Evolutionary conservation across 2,113 vertebrate species (phyloP).

Genomic region (Lipotes vexillifer): DNA sequence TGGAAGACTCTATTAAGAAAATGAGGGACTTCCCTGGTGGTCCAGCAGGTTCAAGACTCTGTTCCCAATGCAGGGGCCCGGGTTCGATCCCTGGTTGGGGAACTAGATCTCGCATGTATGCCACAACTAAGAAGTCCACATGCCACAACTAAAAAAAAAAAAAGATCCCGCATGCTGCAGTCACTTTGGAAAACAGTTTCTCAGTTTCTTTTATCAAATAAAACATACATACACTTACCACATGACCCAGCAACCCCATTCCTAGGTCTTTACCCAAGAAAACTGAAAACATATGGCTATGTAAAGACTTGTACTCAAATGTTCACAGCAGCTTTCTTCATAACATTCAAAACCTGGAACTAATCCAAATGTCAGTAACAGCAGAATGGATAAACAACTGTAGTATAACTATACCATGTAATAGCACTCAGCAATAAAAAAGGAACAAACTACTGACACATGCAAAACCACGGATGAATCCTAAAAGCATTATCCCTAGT

Average conservation of each 20-base stretch:
- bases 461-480: not conserved
- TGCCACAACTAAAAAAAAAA: no score
- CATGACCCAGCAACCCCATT: not conserved
- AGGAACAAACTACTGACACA: not conserved
- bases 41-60: no score
- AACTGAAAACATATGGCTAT: not conserved
- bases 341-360: not conserved
- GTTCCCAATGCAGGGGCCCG: no score
- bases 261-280: not conserved
- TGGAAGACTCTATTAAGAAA: not conserved
- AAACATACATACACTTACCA: not conserved
- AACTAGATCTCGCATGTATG: no score
- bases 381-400: not conserved
- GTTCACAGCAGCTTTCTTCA: not conserved
- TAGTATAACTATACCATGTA: not conserved
- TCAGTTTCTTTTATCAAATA: not conserved
- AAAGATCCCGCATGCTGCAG: no score
- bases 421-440: not conserved
- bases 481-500: not conserved
- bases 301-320: not conserved
- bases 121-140: no score
- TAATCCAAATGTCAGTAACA: not conserved
- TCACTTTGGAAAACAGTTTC: not conserved
- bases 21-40: no score
- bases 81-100: no score